Base-by-base conservation (phyloP, 2,888 invertebrate genomes). In the Nematopogon swammerdamellus region DNA sequence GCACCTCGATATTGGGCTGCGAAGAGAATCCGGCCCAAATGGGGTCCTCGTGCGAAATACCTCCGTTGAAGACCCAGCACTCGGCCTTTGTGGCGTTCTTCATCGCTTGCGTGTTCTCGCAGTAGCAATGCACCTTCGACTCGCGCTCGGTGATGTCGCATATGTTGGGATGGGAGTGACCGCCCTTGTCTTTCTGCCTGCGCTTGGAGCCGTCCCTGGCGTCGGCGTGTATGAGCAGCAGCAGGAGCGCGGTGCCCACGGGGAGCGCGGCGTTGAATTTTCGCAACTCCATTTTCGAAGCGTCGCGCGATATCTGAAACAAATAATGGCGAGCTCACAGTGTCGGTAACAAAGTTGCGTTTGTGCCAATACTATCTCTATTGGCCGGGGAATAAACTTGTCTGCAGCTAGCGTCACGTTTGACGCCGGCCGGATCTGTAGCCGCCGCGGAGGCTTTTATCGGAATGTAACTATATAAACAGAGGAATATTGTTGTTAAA, bases 21-120 rank as follows among this genome's bases (percentile, higher is more conserved):
- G 87, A 87, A 47, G 82, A 80, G 65, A 91, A 90, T 56, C 86
- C 82, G 25, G 82, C 80, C 91, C 92, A 92, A 52, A 88, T 71
- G 18, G 83, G 80, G 62, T 90, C 87, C 51, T 86, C 83, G 60
- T 80, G 82, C 45, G 85, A 81, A 59, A 88, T 82, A 18, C 85
- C 85, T 49, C 82, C 81, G 54, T 85, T 85, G 70, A 90, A 87
- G 2, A 92, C 84, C 85, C 87, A 86, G 63, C 92, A 93, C 68
- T 88, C 89, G 52, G 88, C 88, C 57, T 86, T 86, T 16, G 85
- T 81, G 3, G 88, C 88, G 61, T 83, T 72, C 58, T 77, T 77
- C 53, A 76, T 63, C 51, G 77, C 72, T 57, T 80, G 80, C 46
- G 79, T 77, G 53, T 77, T 77, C 59, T 85, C 82, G 63, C 89